Percentiles rank a stretch among this genome's conserved stretches.
Evolutionary conservation across 2,888 invertebrate genomes (phyloP).

Genomic region (Pherbina coryleti): DNA sequence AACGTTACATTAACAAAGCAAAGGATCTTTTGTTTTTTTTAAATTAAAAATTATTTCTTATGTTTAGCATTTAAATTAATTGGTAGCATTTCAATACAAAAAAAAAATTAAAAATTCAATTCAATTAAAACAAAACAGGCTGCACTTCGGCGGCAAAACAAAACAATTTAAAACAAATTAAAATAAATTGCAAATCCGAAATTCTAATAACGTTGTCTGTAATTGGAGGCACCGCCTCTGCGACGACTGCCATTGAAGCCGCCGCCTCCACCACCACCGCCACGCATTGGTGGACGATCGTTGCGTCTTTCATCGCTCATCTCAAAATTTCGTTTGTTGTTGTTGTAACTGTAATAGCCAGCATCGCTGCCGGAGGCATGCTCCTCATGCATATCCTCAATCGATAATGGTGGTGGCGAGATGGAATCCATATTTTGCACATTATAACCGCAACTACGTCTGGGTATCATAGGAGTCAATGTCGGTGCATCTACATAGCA

Average conservation of each 20-base stretch:
- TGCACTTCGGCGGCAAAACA: slow-evolving; percentile 7
- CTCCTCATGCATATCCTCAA: not conserved
- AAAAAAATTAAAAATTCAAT: slow-evolving; percentile 11
- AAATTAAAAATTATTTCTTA: no score
- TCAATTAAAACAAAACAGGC: slow-evolving; percentile 11
- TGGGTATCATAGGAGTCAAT: slow-evolving; percentile 13
- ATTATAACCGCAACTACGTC: slow-evolving; percentile 1
- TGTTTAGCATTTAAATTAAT: no score
- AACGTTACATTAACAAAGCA: no score
- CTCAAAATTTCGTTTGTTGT: not conserved
- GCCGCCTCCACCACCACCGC: slow-evolving; percentile 3
- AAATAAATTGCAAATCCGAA: not conserved
- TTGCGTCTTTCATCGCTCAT: not conserved
- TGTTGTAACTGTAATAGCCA: not conserved
- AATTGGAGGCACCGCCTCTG: slow-evolving; percentile 32
- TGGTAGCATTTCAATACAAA: not conserved
- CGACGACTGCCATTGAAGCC: not conserved
- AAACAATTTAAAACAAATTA: slow-evolving; percentile 25
- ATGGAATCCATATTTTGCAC: not conserved
- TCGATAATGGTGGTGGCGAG: not conserved
- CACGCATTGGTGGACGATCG: not conserved
- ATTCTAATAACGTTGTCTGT: slow-evolving; percentile 4
- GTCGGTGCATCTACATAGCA: slow-evolving; percentile 48
- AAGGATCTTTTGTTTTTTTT: no score
- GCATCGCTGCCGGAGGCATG: not conserved